A percentile compares a stretch with the other conserved stretches of the same genome.
Conservation (phyloP, 2,797 vertebrate species). For the Hyperoplus immaculatus region DNA sequence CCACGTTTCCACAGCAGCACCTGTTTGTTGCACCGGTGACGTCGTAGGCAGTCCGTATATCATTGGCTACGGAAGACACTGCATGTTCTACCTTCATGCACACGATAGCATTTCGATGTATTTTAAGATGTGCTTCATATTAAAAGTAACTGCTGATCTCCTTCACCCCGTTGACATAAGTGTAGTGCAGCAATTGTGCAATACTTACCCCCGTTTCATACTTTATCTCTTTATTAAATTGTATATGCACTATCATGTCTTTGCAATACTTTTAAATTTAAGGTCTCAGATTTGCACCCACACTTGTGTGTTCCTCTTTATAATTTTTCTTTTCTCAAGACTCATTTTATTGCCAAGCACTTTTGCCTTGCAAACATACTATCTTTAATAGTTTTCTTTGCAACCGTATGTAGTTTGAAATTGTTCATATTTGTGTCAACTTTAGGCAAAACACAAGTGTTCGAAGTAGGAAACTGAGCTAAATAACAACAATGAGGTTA, state of each 20-base stretch:
- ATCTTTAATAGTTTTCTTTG: too few relatives aligned
- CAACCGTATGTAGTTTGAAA: too few relatives aligned
- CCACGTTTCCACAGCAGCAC: conserved; percentile 75
- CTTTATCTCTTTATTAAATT: too few relatives aligned
- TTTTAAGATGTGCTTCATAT: not conserved
- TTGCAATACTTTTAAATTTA: too few relatives aligned
- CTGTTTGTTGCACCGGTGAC: conserved; percentile 78
- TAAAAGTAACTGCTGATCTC: not conserved
- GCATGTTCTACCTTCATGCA: conserved; percentile 35
- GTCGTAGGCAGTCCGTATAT: conserved; percentile 68
- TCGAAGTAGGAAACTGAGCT: not conserved
- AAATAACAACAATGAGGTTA: not conserved
- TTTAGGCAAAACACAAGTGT: not conserved
- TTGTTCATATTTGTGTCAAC: not conserved
- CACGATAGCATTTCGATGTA: conserved; percentile 20
- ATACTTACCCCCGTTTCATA: too few relatives aligned
- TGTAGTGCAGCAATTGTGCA: not conserved
- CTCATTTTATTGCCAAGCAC: too few relatives aligned
- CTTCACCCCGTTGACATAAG: not conserved
- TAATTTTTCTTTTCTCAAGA: too few relatives aligned
- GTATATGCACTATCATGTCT: too few relatives aligned
- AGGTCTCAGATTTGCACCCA: too few relatives aligned
- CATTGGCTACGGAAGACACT: conserved; percentile 57
- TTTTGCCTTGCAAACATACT: too few relatives aligned
- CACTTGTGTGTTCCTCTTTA: too few relatives aligned